phyloP scores from a whole-genome alignment of 2,113 vertebrate species.

The Aphyosemion australe region DNA sequence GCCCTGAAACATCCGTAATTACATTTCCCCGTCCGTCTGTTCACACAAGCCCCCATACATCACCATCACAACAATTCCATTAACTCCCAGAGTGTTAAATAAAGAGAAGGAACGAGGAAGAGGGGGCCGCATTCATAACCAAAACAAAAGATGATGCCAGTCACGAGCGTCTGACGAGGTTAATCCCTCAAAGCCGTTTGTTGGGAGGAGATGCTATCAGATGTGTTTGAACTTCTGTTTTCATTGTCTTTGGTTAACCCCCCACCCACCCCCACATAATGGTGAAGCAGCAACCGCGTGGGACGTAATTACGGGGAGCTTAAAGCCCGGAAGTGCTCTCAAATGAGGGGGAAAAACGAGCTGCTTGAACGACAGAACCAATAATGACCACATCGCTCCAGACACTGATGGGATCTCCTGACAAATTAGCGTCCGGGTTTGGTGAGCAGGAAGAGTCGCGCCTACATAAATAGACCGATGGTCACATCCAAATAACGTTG shows the following conservation, averaged over 20 bases:
- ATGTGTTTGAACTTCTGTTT: slow-evolving; percentile 23
- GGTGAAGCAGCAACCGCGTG: slow-evolving; percentile 46
- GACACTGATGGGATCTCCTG: slow-evolving; percentile 51
- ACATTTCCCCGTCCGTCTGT: slow-evolving; percentile 74
- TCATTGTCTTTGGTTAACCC: neutral
- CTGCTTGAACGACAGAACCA: slow-evolving; percentile 56
- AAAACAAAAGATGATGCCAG: slow-evolving; percentile 63
- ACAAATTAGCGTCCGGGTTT: slow-evolving; percentile 36
- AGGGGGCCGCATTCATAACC: slow-evolving; percentile 43
- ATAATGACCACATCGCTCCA: slow-evolving; percentile 48
- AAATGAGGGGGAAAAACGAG: slow-evolving; percentile 32
- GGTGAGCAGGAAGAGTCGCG: slow-evolving; percentile 10
- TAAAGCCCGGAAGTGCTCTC: slow-evolving; percentile 47
- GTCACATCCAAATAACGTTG: neutral
- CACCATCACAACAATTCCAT: slow-evolving; percentile 74
- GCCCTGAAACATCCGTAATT: slow-evolving; percentile 71
- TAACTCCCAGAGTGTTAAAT: slow-evolving; percentile 63
- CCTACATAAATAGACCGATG: neutral
- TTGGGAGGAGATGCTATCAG: slow-evolving; percentile 39
- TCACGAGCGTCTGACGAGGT: slow-evolving; percentile 50
- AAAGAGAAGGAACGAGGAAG: neutral
- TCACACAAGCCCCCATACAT: slow-evolving; percentile 66
- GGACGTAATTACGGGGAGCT: slow-evolving; percentile 64
- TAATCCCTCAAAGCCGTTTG: slow-evolving; percentile 61
- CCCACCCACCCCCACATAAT: slow-evolving; percentile 32